These are phyloP conservation scores for Calliopsis andreniformis DNA, from an alignment of 1,140 invertebrate genomes.

Conservation along the genomic window DNA sequence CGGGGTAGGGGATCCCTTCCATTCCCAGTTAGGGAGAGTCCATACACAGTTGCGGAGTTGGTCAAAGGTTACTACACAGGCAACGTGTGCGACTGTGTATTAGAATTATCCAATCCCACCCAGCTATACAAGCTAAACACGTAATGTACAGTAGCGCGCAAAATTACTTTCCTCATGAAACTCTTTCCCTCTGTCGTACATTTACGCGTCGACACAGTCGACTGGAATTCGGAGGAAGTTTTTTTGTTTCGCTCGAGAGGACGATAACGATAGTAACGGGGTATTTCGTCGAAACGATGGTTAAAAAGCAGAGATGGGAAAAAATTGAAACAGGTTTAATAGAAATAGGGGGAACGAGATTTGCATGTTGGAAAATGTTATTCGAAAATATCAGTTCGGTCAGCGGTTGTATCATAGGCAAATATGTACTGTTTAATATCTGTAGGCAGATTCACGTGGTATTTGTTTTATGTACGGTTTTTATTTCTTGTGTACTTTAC, in stretches of 20 bases:
- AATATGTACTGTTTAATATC: too few relatives aligned
- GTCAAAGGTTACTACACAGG: conserved; percentile 70
- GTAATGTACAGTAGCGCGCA: conserved; percentile 54
- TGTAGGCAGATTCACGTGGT: too few relatives aligned
- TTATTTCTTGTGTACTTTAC: too few relatives aligned
- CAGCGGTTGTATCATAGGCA: too few relatives aligned
- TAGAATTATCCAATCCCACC: conserved; percentile 73
- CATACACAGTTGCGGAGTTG: conserved; percentile 62
- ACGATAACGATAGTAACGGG: not conserved
- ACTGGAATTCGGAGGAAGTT: conserved; percentile 31
- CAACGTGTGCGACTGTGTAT: conserved; percentile 67
- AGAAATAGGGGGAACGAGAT: too few relatives aligned
- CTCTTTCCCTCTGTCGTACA: conserved; percentile 21
- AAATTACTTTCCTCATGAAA: conserved; percentile 48
- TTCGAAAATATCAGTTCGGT: too few relatives aligned
- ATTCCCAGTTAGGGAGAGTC: conserved; percentile 53
- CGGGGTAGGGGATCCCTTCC: conserved; percentile 41
- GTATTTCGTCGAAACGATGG: conserved; percentile 12
- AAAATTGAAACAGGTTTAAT: too few relatives aligned
- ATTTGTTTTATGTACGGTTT: too few relatives aligned
- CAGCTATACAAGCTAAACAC: conserved; percentile 51
- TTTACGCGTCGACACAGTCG: conserved; percentile 7
- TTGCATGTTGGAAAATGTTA: too few relatives aligned
- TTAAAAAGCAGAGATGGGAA: too few relatives aligned
- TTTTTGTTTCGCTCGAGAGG: too few relatives aligned